A percentile compares a stretch with the other conserved stretches of the same genome.
These are phyloP conservation scores for Thymelicus sylvestris DNA, from an alignment of 2,888 invertebrate genomes.

Conservation along the genomic window DNA sequence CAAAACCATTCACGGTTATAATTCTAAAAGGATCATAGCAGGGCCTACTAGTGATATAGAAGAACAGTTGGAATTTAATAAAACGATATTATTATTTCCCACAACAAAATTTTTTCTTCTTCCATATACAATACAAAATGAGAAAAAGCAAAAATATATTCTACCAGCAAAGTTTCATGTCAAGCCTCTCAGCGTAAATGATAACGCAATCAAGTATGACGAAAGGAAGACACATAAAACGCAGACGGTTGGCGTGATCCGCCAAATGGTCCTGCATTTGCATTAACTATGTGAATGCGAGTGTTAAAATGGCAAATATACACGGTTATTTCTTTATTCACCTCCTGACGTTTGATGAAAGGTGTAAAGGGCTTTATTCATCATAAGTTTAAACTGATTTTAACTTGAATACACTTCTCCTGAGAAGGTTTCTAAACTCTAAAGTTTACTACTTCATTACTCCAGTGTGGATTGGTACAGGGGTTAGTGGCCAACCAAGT, in stretches of 20 bases:
- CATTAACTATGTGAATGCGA: conserved; percentile 9
- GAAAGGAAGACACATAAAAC: conserved; percentile 13
- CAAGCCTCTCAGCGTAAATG: background rate
- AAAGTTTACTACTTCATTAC: too few relatives aligned
- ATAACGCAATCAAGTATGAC: conserved; percentile 16
- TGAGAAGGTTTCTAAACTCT: too few relatives aligned
- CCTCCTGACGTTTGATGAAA: background rate
- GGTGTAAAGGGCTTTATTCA: background rate
- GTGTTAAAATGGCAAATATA: conserved; percentile 1
- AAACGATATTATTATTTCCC: too few relatives aligned
- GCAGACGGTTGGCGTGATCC: conserved; percentile 2
- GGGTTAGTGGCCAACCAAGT: too few relatives aligned
- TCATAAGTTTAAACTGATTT: too few relatives aligned
- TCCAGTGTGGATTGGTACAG: too few relatives aligned
- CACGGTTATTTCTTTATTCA: conserved; percentile 7
- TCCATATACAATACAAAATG: background rate
- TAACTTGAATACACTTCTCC: too few relatives aligned
- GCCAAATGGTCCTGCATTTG: conserved; percentile 3
- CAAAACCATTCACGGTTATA: too few relatives aligned
- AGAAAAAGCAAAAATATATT: background rate
- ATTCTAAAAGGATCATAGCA: too few relatives aligned
- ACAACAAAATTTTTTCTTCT: too few relatives aligned
- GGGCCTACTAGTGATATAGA: too few relatives aligned
- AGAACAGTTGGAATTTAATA: too few relatives aligned
- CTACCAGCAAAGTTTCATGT: background rate